Conservation (phyloP, 1,140 invertebrate genomes). For the Trachymyrmex cornetzi region DNA sequence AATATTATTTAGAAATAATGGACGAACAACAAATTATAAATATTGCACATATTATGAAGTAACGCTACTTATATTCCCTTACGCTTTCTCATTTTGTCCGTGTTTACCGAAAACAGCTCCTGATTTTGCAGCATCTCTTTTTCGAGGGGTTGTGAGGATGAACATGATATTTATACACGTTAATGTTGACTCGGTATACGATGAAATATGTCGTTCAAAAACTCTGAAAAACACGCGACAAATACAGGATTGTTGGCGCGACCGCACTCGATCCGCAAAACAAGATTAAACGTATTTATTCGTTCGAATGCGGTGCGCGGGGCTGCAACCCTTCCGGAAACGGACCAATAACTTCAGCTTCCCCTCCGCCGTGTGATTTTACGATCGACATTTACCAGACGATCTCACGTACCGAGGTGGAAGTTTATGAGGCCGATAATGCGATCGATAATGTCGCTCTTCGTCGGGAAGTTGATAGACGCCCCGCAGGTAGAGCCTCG, state of each 20-base stretch:
- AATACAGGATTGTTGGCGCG: slow-evolving; percentile 27
- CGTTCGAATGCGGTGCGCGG: slow-evolving; percentile 44
- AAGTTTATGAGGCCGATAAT: slow-evolving; percentile 76
- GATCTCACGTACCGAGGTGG: slow-evolving; percentile 64
- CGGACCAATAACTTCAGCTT: slow-evolving; percentile 67
- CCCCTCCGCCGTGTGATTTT: slow-evolving; percentile 63
- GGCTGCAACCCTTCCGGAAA: slow-evolving; percentile 56
- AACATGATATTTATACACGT: slow-evolving; percentile 34
- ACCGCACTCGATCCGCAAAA: slow-evolving; percentile 53
- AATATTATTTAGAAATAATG: background rate
- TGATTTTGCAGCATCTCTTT: slow-evolving; percentile 19
- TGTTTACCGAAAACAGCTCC: background rate
- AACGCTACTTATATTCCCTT: background rate
- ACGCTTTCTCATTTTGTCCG: background rate
- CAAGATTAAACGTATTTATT: slow-evolving; percentile 75
- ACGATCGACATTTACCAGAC: slow-evolving; percentile 74
- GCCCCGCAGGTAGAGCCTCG: slow-evolving; percentile 31
- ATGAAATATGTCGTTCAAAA: slow-evolving; percentile 48
- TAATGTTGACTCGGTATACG: slow-evolving; percentile 20
- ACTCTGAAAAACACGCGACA: slow-evolving; percentile 22
- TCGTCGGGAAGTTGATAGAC: slow-evolving; percentile 69
- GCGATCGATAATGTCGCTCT: slow-evolving; percentile 75
- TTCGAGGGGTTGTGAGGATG: background rate
- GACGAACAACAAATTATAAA: background rate
- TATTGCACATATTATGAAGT: background rate